Base-by-base conservation (phyloP, 2,888 invertebrate genomes). In the Zaprionus bogoriensis region DNA sequence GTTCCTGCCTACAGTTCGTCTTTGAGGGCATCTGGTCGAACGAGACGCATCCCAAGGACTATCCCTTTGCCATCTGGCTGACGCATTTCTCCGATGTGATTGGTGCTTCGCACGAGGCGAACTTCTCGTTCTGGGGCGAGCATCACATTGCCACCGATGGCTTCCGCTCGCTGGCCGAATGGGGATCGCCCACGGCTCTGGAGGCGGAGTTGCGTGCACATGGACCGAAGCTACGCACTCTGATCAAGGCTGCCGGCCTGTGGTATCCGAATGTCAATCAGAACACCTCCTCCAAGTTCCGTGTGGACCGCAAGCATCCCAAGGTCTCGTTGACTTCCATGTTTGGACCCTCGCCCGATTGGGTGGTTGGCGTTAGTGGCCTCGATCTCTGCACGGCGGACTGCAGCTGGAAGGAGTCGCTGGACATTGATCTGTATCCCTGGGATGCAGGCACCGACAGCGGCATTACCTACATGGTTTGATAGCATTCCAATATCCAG, bases 71-170 rank as follows among this genome's bases (percentile, higher is more conserved):
- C 36, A 92, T 96, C 67, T 98, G 97, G 95, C 91, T 98, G 66
- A 97, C 98, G 0, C 98, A 99, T 91, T 99, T 99, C 92, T 98
- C 98, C 0, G 99, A 99, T 90, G 94, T 99, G 10, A 96, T 99
- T 83, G 98, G 98, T 1, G 98, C 97, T 22, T 96, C 98, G 0
- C 99, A 99, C 88, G 95, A 95, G 23, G 93, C 94, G 39, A 96
- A 97, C 89, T 96, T 95, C 84, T 94, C 95, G 42, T 98, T 99
- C 89, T 99, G 99, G 98, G 95, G 95, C 30, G 96, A 96, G 88
- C 97, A 96, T 2, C 94, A 95, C 68, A 94, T 94, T 52, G 96
- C 99, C 4, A 95, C 96, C 0, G 96, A 96, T 77, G 99, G 98
- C 1, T 95, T 99, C 84, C 94, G 96, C 89, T 95, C 95, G 66